Evolutionary conservation across 2,888 invertebrate species (phyloP), one percentile per base, ranked within the genome.

Genomic region (Lordiphosa andalusiaca): DNA sequence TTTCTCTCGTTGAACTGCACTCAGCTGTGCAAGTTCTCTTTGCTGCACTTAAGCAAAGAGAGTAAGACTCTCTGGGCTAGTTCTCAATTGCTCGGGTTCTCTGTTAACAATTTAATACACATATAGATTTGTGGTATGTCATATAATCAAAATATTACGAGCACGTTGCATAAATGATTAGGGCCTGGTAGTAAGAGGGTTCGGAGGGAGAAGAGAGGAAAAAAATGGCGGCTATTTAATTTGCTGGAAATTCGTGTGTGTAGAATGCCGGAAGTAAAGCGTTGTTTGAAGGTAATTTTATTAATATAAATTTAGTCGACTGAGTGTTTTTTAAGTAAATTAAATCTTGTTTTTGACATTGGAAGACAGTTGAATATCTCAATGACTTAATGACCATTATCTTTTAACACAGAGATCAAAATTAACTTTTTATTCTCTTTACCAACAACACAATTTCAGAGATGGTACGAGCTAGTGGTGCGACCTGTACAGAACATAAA

Each of bases 101-200:
- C 12, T 44, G 49, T 35, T 30, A 36, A 21, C 41, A 59, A 58
- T 39, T 69, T 67, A 58, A 54, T 51, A 47, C 62, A 49, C 64
- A 56, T 59, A 71, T 56, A 52, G 30, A 55, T 60, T 71, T 56
- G n/a, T n/a, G n/a, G n/a, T 60, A 61, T 73, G 57, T 33, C 65
- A 58, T 55, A 71, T 67, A 60, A 73, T 76, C 68, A 77, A 73
- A 57, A 33, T 52, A 77, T 76, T 81, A 76, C 61, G 47, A 68
- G 64, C 68, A 68, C 66, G 50, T 57, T 75, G 59, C 54, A 49
- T 65, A 57, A 65, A 64, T 51, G 23, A 44, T 25, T 46, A 53
- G 42, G 53, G 58, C 54, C 58, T 54, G 50, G 42, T 53, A 47
- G 47, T 51, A 56, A 71, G 42, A 41, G 12, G 46, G 19, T 3